Base-by-base conservation (phyloP, 1,140 invertebrate species). In the Pygmarrhopalites habei region DNA sequence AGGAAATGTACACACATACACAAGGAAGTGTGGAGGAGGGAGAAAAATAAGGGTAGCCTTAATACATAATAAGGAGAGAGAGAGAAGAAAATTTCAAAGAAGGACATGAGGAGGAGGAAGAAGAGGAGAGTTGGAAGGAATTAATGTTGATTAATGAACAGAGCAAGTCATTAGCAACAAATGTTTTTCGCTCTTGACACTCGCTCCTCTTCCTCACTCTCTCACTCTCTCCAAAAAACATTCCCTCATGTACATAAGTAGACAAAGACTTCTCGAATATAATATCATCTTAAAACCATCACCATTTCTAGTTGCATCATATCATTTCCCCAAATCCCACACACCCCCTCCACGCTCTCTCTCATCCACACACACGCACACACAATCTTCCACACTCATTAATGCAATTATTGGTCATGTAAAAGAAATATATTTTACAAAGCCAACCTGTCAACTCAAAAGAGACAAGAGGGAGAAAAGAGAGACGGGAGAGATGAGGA, bases 91-190 rank as follows among this genome's bases (percentile, higher is more conserved):
- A n/a, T n/a, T n/a, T n/a, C n/a, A n/a, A n/a, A n/a, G n/a, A n/a
- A n/a, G n/a, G n/a, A n/a, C n/a, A n/a, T n/a, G n/a, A n/a, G n/a
- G n/a, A n/a, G n/a, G n/a, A n/a, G 28, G n/a, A 44, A 32, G 60
- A 29, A 25, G 30, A 58, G 41, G 63, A 30, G 58, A 47, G 55
- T 35, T 59, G 65, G 46, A 56, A 59, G 55, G 67, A 65, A 65
- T 64, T 69, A 66, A 69, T 66, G 64, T 66, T 69, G 68, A 69
- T 69, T 69, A 69, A 69, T 69, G 68, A 69, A 66, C 60, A 66
- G 49, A 58, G 49, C 51, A 44, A 69, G 64, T 69, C 68, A 69
- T 69, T 69, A 69, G 68, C 64, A 69, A 66, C 68, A 69, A 69
- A 69, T 64, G 62, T 63, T 64, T 69, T 69, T 67, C 58, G 56